These are phyloP conservation scores for Clunio marinus DNA, from an alignment of 2,888 invertebrate genomes.

Conservation along the genomic window DNA sequence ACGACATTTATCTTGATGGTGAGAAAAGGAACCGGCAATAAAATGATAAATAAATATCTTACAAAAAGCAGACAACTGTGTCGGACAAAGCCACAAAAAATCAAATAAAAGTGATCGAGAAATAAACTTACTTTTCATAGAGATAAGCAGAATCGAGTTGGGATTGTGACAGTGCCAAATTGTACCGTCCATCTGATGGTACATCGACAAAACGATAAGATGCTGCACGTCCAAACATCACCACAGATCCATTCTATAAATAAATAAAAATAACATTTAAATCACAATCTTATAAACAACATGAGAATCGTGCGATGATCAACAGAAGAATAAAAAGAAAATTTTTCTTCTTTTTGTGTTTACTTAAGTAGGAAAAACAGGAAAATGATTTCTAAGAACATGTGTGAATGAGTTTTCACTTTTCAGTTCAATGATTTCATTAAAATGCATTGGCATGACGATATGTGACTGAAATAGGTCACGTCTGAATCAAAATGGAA, in stretches of 20 bases:
- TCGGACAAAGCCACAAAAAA: no score
- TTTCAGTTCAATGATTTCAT: no score
- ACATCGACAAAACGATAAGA: constrained; percentile 83
- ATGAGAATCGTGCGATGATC: neutral
- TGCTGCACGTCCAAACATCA: constrained; percentile 82
- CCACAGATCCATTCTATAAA: constrained; percentile 71
- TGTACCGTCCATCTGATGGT: constrained; percentile 71
- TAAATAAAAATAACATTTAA: constrained; percentile 34
- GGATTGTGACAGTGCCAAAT: constrained; percentile 69
- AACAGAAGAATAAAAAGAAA: constrained; percentile 1
- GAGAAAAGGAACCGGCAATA: no score
- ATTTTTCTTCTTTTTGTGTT: constrained; percentile 4
- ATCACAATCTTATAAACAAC: neutral
- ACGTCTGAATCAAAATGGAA: no score
- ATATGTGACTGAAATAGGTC: no score
- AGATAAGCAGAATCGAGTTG: constrained; percentile 71
- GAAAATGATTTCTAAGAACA: neutral
- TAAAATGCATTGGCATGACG: neutral
- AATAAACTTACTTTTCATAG: constrained; percentile 69
- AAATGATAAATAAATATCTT: no score
- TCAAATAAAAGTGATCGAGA: constrained; percentile 46
- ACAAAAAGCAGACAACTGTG: no score
- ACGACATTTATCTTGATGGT: no score
- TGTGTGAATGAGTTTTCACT: neutral
- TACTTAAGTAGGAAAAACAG: neutral